phyloP scores from a whole-genome alignment of 2,113 vertebrate genomes.

The Delphinus delphis region DNA sequence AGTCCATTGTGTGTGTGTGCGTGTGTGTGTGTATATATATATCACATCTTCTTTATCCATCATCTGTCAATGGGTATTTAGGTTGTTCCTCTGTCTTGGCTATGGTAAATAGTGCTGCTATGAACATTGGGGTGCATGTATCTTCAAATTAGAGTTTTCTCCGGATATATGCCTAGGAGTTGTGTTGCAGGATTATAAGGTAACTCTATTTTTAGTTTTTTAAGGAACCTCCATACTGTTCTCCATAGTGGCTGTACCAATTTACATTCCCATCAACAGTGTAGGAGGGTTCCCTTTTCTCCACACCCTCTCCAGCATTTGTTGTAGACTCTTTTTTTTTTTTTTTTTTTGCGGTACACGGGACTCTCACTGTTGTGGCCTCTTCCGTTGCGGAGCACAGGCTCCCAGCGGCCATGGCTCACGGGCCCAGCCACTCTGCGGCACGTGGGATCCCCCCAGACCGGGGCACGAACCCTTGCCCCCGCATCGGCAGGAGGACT shows the following conservation, averaged over 20 bases:
- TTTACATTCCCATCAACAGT: no score
- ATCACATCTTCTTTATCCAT: not conserved
- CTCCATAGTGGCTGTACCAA: no score
- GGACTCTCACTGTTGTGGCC: no score
- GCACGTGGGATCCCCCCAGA: no score
- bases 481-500: no score
- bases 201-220: not conserved
- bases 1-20: not conserved
- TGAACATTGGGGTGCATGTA: accelerated
- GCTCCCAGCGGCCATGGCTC: no score
- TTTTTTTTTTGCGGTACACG: no score
- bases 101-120: not conserved
- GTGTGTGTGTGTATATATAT: not conserved
- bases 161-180: not conserved
- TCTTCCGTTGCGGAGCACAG: no score
- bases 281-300: no score
- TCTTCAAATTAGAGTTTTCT: not conserved
- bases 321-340: not conserved
- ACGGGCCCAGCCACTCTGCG: accelerated
- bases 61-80: not conserved
- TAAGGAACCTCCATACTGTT: no score
- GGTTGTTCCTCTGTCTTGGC: not conserved
- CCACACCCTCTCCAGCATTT: no score
- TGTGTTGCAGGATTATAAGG: not conserved
- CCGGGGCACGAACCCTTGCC: no score